These are phyloP conservation scores for Acanthopleura granulata DNA, from an alignment of 2,888 invertebrate species.

Conservation along the genomic window DNA sequence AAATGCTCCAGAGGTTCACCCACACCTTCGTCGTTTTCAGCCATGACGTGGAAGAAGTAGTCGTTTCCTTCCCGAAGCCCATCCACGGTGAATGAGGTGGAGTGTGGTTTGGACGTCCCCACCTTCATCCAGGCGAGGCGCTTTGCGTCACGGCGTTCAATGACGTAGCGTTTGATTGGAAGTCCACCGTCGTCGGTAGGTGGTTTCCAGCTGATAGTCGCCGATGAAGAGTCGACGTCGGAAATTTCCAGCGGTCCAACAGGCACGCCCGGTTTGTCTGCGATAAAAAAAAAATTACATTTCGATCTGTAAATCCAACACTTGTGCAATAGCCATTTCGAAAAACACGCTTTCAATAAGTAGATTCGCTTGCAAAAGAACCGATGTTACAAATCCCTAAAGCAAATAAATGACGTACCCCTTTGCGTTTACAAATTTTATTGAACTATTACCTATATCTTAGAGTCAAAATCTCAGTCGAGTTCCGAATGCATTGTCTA, in stretches of 20 bases:
- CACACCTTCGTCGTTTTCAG: constrained; percentile 91
- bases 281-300: neutral
- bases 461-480: too few relatives aligned
- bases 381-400: too few relatives aligned
- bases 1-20: constrained; percentile 84
- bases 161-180: constrained; percentile 60
- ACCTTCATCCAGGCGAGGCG: constrained; percentile 83
- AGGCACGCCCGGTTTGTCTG: constrained; percentile 61
- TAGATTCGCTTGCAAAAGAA: too few relatives aligned
- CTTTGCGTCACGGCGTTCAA: constrained; percentile 78
- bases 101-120: constrained; percentile 70
- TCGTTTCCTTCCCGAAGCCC: constrained; percentile 88
- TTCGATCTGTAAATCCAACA: too few relatives aligned
- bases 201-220: constrained; percentile 76
- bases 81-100: constrained; percentile 43
- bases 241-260: constrained; percentile 76
- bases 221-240: constrained; percentile 87
- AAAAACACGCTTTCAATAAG: too few relatives aligned
- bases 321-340: too few relatives aligned
- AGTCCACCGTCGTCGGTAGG: constrained; percentile 63
- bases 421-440: too few relatives aligned
- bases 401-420: too few relatives aligned
- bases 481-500: too few relatives aligned
- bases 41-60: constrained; percentile 89
- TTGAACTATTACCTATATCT: too few relatives aligned